Percentiles rank a stretch among this genome's conserved stretches.
Conservation (phyloP, 2,797 vertebrate species). For the Sebastes glaucus region DNA sequence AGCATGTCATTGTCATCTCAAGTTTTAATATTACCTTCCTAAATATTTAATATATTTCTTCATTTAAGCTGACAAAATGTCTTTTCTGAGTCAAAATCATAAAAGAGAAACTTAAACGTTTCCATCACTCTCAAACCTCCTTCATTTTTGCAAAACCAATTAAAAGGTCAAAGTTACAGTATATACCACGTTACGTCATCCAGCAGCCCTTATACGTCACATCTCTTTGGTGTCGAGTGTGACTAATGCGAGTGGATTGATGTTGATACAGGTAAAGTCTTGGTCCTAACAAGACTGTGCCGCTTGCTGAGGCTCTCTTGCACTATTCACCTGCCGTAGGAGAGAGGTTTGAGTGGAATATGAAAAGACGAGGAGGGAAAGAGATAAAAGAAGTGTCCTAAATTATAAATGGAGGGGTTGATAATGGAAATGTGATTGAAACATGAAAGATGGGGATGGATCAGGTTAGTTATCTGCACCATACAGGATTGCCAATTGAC, state of each 20-base stretch:
- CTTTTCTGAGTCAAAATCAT: neutral
- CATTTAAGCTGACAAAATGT: neutral
- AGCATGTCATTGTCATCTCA: neutral
- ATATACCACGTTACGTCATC: neutral
- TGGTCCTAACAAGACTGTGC: neutral
- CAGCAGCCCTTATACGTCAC: neutral
- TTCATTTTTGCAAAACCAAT: constrained; percentile 16
- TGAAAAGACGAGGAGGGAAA: constrained; percentile 7
- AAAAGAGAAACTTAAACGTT: neutral
- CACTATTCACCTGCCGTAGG: neutral
- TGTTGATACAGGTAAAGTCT: neutral
- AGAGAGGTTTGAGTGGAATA: neutral
- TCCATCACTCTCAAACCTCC: neutral
- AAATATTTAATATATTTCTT: neutral
- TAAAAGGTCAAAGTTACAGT: constrained; percentile 5
- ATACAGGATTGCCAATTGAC: neutral
- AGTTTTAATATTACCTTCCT: neutral
- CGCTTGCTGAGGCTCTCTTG: neutral
- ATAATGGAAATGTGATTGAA: constrained; percentile 51
- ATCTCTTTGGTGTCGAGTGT: neutral
- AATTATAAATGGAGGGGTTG: constrained; percentile 50
- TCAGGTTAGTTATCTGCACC: constrained; percentile 16
- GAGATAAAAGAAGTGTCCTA: constrained; percentile 16
- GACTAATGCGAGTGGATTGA: neutral
- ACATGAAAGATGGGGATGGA: constrained; percentile 36